Evolutionary conservation across 2,113 vertebrate genomes (phyloP).

Genomic region (Zootoca vivipara): DNA sequence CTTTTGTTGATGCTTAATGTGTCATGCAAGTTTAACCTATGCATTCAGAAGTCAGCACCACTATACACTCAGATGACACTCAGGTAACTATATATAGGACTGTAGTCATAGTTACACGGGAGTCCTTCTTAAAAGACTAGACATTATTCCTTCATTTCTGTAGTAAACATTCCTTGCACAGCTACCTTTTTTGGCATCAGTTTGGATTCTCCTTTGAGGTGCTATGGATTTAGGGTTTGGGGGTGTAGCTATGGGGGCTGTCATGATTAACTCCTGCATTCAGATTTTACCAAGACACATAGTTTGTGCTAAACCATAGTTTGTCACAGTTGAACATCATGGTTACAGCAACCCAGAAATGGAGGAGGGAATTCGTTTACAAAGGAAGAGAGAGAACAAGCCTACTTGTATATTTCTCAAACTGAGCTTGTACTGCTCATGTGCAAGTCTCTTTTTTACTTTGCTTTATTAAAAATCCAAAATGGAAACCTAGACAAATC

Average conservation of each 20-base stretch:
- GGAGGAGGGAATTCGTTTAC: neutral
- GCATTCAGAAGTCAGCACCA: too few species aligned
- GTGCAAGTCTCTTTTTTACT: constrained; percentile 20
- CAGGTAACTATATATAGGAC: too few species aligned
- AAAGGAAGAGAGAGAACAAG: neutral
- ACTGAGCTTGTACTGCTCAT: constrained; percentile 15
- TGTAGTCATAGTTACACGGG: too few species aligned
- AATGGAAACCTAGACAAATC: constrained; percentile 6
- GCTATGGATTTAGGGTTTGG: too few species aligned
- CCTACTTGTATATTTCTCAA: neutral
- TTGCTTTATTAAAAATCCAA: constrained; percentile 28
- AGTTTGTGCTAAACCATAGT: neutral
- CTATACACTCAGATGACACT: too few species aligned
- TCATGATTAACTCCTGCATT: too few species aligned
- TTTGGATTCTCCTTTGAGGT: neutral
- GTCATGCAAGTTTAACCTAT: too few species aligned
- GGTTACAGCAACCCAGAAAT: neutral
- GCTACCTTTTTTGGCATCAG: too few species aligned
- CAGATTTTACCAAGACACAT: neutral
- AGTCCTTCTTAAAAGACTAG: neutral
- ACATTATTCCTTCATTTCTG: too few species aligned
- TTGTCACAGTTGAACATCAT: neutral
- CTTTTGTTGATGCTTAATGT: too few species aligned
- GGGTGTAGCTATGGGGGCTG: too few species aligned
- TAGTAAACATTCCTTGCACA: too few species aligned